Evolutionary conservation across 2,113 vertebrate genomes (phyloP), one percentile per base, ranked within the genome.

Genomic region (Piliocolobus tephrosceles): DNA sequence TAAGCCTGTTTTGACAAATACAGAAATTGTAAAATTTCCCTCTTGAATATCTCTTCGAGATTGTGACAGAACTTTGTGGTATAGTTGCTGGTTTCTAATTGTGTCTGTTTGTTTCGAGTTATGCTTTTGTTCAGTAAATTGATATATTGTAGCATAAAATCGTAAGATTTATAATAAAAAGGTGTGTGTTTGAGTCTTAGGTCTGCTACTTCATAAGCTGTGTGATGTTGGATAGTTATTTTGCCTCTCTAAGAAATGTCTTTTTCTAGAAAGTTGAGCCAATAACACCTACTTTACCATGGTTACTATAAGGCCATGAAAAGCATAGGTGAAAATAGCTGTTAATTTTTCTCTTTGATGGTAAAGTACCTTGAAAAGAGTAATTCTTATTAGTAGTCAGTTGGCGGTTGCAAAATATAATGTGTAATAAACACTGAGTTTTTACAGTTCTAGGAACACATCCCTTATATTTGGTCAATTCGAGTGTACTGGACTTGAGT

Each of bases 371-470:
- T 79, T 94, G n/a, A 32, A 96, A 70, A 85, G 76, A 88, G 2
- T 50, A 81, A 85, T 91, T 23, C 0, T 18, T 57, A 35, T 89
- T 83, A 87, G 38, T 72, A 73, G 93, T 82, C 50, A 81, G 61
- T 94, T 90, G 38, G 50, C 18, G 12, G 18, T 50, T 96, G 17
- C 43, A 95, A 97, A 88, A 87, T 89, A 66, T 89, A 91, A 47
- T 87, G 38, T 30, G 22, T 78, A 81, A 87, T 76, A 93, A 84
- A 93, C 30, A 87, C 8, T 82, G n/a, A 16, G 0, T 47, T 92
- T 76, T 52, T 94, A 23, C n/a, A 66, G 30, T 73, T 95, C 66
- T 85, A 30, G 78, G 95, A 66, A 92, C 4, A 43, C 5, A 88
- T 75, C 20, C 22, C 27, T 97, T 80, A n/a, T 45, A 61, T 88